A percentile compares a stretch with the other conserved stretches of the same genome.
phyloP scores from a whole-genome alignment of 2,797 vertebrate genomes.

The Phoxinus dragarum region DNA sequence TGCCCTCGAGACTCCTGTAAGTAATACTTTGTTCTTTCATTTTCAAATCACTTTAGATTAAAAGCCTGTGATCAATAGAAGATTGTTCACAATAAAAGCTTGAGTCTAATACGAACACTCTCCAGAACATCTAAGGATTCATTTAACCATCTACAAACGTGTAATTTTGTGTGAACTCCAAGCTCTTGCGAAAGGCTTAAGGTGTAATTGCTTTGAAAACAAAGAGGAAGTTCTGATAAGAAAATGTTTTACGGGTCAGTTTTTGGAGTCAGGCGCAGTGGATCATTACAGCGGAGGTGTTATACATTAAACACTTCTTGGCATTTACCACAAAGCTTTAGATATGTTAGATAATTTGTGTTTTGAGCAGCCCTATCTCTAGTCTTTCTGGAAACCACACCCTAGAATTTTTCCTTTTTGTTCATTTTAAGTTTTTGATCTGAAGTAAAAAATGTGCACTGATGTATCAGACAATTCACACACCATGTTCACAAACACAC shows the following conservation, averaged over 20 bases:
- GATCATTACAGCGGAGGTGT: constrained; percentile 12
- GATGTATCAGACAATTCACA: constrained; percentile 14
- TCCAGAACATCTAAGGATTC: background rate
- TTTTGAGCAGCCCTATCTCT: background rate
- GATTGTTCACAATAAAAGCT: background rate
- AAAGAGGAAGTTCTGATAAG: constrained; percentile 44
- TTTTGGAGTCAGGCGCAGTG: background rate
- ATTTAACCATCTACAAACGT: background rate
- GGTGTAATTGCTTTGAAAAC: background rate
- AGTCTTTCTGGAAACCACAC: background rate
- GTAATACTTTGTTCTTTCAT: constrained; percentile 51
- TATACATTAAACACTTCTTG: constrained; percentile 26
- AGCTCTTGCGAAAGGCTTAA: background rate
- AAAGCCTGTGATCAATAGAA: background rate
- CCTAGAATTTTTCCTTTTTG: background rate
- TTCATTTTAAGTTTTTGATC: background rate
- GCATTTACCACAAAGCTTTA: background rate
- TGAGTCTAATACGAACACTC: background rate
- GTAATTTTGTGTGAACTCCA: background rate
- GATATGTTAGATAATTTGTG: background rate
- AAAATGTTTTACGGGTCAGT: background rate
- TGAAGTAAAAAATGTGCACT: background rate
- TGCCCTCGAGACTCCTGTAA: constrained; percentile 82
- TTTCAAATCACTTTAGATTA: background rate
- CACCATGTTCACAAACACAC: constrained; percentile 15